Evolutionary conservation across 2,888 invertebrate genomes (phyloP).

Genomic region (Drosophila meridiana): DNA sequence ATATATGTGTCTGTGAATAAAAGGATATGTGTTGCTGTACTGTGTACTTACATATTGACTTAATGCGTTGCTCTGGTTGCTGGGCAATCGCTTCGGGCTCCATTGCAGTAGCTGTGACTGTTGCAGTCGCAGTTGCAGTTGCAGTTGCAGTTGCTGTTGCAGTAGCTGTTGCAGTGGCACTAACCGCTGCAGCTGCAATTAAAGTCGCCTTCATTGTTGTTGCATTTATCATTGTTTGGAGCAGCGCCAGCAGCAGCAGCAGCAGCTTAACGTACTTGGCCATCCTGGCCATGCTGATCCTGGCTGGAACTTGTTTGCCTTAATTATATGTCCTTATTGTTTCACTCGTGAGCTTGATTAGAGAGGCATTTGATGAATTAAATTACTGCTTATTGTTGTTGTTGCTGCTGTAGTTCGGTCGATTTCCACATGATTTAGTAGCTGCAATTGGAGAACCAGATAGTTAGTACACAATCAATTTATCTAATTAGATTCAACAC

Average conservation of each 20-base stretch:
- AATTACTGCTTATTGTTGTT: slow-evolving; percentile 32
- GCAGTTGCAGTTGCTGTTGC: slow-evolving; percentile 31
- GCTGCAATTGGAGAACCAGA: slow-evolving; percentile 31
- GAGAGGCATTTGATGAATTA: slow-evolving; percentile 66
- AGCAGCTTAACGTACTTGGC: slow-evolving; percentile 33
- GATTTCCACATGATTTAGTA: slow-evolving; percentile 47
- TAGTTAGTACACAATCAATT: slow-evolving; percentile 53
- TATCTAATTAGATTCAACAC: slow-evolving; percentile 45
- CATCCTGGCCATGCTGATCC: slow-evolving; percentile 49
- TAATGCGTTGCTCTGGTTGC: slow-evolving; percentile 47
- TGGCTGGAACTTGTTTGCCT: slow-evolving; percentile 25
- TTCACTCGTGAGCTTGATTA: slow-evolving; percentile 54
- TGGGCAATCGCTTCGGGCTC: slow-evolving; percentile 36
- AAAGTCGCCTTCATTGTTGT: slow-evolving; percentile 53
- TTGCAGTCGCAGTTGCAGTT: slow-evolving; percentile 18
- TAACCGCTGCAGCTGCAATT: slow-evolving; percentile 42
- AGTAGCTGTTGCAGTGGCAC: slow-evolving; percentile 31
- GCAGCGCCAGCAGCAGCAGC: slow-evolving; percentile 20
- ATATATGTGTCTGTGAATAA: background rate
- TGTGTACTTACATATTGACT: slow-evolving; percentile 70
- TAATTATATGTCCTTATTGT: slow-evolving; percentile 62
- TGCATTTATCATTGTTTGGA: slow-evolving; percentile 54
- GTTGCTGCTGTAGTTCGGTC: slow-evolving; percentile 7
- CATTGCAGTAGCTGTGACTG: slow-evolving; percentile 28
- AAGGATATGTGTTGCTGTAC: slow-evolving; percentile 5